These are phyloP conservation scores for Ophiodon elongatus DNA, from an alignment of 2,113 vertebrate genomes.

Conservation along the genomic window DNA sequence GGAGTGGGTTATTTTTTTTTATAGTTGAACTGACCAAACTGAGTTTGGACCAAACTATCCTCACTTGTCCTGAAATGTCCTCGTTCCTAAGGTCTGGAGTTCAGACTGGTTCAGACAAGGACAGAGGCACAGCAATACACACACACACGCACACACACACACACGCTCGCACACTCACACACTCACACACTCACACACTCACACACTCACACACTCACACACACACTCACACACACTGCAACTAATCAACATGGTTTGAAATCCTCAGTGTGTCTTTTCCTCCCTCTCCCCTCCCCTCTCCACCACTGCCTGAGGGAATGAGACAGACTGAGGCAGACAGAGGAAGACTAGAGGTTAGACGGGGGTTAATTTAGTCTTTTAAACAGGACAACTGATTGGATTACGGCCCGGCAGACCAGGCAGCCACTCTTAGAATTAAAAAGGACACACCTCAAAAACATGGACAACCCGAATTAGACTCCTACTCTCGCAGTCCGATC, in stretches of 20 bases:
- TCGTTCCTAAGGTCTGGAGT: conserved; percentile 26
- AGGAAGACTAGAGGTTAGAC: conserved; percentile 71
- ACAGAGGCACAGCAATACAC: conserved; percentile 16
- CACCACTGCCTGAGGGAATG: conserved; percentile 42
- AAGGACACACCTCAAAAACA: conserved; percentile 74
- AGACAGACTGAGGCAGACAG: conserved; percentile 56
- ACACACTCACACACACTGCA: conserved; percentile 11
- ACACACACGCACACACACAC: not conserved
- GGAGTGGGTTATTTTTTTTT: not conserved
- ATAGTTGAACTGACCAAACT: not conserved
- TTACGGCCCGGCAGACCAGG: conserved; percentile 60
- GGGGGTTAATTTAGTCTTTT: conserved; percentile 80
- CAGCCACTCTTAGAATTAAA: conserved; percentile 69
- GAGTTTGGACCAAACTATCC: not conserved
- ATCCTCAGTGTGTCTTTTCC: conserved; percentile 26
- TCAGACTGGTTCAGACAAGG: conserved; percentile 33
- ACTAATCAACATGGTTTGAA: conserved; percentile 54
- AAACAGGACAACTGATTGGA: conserved; percentile 77
- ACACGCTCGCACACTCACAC: not conserved
- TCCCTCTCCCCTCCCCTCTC: conserved; percentile 1
- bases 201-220: conserved; percentile 2
- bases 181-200: conserved; percentile 1
- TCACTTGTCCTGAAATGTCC: conserved; percentile 21
- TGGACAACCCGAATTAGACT: conserved; percentile 43
- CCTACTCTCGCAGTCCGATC: conserved; percentile 43